Evolutionary conservation across 2,888 invertebrate species (phyloP).

Genomic region (Erynnis tages): DNA sequence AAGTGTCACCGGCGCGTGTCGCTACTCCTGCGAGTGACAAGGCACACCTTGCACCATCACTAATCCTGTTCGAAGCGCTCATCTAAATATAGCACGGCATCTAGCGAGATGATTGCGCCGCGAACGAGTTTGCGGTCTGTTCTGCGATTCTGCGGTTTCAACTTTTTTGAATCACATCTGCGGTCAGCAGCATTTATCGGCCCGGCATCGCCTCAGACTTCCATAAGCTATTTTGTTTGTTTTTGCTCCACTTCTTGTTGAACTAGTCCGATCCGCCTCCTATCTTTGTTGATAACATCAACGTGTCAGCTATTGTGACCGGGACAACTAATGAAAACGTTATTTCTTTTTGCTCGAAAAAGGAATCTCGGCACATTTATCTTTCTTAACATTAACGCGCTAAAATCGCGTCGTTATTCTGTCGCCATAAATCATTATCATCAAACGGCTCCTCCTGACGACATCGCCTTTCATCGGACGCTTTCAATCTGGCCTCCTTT

Average conservation of each 20-base stretch:
- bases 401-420: conserved; percentile 69
- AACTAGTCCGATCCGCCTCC: conserved; percentile 17
- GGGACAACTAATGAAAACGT: conserved; percentile 41
- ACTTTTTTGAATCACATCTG: conserved; percentile 65
- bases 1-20: conserved; percentile 44
- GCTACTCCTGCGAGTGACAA: conserved; percentile 42
- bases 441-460: conserved; percentile 58
- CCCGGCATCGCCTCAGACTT: conserved; percentile 28
- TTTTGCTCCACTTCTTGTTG: conserved; percentile 11
- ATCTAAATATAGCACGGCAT: conserved; percentile 68
- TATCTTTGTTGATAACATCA: conserved; percentile 33
- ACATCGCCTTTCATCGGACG: conserved; percentile 73
- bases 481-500: conserved; percentile 77
- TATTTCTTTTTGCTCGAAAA: conserved; percentile 58
- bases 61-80: conserved; percentile 55
- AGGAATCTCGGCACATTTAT: conserved; percentile 64
- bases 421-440: conserved; percentile 79
- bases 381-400: conserved; percentile 69
- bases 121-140: conserved; percentile 58
- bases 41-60: conserved; percentile 58
- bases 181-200: conserved; percentile 58
- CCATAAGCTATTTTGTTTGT: conserved; percentile 22
- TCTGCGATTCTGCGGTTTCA: conserved; percentile 56
- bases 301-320: conserved; percentile 40
- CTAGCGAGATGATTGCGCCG: conserved; percentile 62